Percentiles rank a stretch among this genome's conserved stretches.
phyloP scores from a whole-genome alignment of 2,797 vertebrate species.

The Yasuhikotakia modesta region DNA sequence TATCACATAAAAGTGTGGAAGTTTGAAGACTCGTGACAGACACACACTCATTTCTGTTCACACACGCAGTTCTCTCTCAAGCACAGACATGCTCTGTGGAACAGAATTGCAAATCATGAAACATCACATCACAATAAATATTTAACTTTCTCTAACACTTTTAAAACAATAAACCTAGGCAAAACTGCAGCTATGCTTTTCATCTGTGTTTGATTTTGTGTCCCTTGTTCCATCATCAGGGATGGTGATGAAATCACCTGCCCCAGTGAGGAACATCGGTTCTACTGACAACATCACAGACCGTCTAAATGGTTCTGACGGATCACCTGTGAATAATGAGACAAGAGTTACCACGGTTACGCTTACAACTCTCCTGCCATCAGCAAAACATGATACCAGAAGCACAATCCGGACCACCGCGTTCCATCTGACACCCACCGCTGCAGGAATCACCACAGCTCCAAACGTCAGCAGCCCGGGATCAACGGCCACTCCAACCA shows the following conservation, averaged over 20 bases:
- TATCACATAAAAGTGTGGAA: conserved; percentile 68
- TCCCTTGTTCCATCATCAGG: background rate
- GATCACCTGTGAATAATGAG: conserved; percentile 10
- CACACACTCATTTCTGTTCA: conserved; percentile 47
- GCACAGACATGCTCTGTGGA: conserved; percentile 25
- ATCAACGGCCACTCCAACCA: conserved; percentile 16
- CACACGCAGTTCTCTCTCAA: background rate
- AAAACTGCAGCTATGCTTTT: too few relatives aligned
- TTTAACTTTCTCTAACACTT: background rate
- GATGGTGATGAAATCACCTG: background rate
- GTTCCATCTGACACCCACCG: background rate
- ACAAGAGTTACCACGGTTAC: background rate
- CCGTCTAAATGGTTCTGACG: background rate
- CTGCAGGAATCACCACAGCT: background rate
- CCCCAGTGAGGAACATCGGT: background rate
- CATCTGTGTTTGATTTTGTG: conserved; percentile 3
- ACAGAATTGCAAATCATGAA: conserved; percentile 3
- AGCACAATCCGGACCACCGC: background rate
- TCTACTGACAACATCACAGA: conserved; percentile 23
- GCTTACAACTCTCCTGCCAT: background rate
- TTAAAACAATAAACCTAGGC: too few relatives aligned
- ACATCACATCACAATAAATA: background rate
- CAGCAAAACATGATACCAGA: background rate
- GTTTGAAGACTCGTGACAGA: conserved; percentile 59
- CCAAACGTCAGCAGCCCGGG: background rate